A percentile compares a stretch with the other conserved stretches of the same genome.
Evolutionary conservation across 2,113 vertebrate species (phyloP).

Genomic region (Nematolebias whitei): DNA sequence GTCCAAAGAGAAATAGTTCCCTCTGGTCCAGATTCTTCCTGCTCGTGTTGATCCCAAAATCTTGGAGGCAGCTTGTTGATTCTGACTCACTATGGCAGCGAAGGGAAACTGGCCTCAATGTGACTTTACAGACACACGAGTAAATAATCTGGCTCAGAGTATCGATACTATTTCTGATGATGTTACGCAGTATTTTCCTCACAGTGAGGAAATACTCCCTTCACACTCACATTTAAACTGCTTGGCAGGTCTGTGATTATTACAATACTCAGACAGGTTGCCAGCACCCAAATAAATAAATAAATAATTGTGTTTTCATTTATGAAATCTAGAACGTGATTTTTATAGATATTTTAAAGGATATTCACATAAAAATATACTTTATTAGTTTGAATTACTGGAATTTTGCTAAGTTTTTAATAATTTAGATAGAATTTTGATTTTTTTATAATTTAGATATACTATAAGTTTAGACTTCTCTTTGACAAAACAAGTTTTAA

Average conservation of each 20-base stretch:
- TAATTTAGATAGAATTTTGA: too few species aligned
- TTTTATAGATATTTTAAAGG: too few species aligned
- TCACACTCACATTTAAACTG: not conserved
- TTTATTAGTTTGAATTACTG: too few species aligned
- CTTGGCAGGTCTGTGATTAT: not conserved
- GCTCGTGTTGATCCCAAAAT: not conserved
- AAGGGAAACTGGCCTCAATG: constrained; percentile 18
- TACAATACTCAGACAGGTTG: too few species aligned
- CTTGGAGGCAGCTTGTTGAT: constrained; percentile 1
- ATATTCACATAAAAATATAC: too few species aligned
- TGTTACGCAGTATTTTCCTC: not conserved
- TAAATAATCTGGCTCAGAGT: constrained; percentile 22
- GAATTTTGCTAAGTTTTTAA: too few species aligned
- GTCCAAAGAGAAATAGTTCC: constrained; percentile 1
- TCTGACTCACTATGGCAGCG: not conserved
- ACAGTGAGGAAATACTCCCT: not conserved
- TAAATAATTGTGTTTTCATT: too few species aligned
- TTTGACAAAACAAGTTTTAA: too few species aligned
- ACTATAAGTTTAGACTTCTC: too few species aligned
- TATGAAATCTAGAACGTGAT: too few species aligned
- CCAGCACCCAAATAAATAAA: too few species aligned
- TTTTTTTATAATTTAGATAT: too few species aligned
- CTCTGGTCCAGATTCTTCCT: not conserved
- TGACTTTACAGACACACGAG: constrained; percentile 16
- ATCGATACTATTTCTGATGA: constrained; percentile 10